Conservation (phyloP, 2,888 invertebrate genomes). For the Agrochola litura region DNA sequence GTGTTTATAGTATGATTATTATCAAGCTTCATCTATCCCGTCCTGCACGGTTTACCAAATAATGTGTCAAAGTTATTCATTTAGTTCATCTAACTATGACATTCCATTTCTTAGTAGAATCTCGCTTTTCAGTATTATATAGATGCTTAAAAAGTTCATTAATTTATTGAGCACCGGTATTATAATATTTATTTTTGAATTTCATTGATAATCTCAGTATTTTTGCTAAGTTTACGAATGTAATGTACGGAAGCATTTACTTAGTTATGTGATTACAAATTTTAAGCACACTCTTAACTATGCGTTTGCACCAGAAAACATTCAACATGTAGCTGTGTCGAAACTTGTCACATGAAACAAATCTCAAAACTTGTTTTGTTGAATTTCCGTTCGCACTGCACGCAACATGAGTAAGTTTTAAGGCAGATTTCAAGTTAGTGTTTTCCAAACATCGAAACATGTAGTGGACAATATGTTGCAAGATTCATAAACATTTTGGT, state of each 20-base stretch:
- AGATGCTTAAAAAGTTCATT: conserved; percentile 30
- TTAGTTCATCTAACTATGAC: conserved; percentile 42
- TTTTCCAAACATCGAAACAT: no score
- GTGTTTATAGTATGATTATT: conserved; percentile 9
- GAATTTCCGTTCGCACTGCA: no score
- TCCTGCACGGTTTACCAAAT: neutral
- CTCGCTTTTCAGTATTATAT: conserved; percentile 64
- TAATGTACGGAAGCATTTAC: conserved; percentile 52
- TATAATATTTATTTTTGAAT: conserved; percentile 44
- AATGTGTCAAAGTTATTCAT: conserved; percentile 52
- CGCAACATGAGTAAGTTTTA: no score
- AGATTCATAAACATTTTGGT: no score
- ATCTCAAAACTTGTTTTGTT: no score
- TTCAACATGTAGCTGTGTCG: no score
- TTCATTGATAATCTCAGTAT: conserved; percentile 63
- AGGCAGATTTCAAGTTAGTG: no score
- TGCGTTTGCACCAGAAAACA: no score
- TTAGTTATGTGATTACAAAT: conserved; percentile 48
- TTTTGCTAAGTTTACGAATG: conserved; percentile 48
- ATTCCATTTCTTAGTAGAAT: conserved; percentile 63
- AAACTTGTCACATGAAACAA: no score
- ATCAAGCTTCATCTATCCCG: conserved; percentile 1
- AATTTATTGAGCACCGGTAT: conserved; percentile 37
- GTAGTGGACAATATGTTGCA: no score
- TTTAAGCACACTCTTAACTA: conserved; percentile 46